Conservation (phyloP, 2,113 vertebrate species). For the Emydocephalus ijimae region DNA sequence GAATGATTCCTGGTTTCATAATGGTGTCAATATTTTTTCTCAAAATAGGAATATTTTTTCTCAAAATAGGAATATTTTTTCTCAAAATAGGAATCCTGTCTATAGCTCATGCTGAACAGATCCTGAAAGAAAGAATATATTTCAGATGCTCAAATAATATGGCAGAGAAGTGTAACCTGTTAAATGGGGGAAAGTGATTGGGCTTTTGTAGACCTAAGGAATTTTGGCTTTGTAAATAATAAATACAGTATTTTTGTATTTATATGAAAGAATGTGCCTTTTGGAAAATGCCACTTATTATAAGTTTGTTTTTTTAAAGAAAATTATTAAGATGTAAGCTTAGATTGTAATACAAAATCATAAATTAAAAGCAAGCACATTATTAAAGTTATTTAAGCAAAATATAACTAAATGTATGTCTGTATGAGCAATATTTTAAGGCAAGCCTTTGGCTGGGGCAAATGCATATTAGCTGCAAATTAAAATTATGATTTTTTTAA, state of each 20-base stretch:
- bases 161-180: background rate
- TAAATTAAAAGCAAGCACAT: background rate
- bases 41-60: background rate
- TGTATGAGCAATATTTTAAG: background rate
- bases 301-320: background rate
- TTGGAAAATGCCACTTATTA: background rate
- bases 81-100: background rate
- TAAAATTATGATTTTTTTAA: background rate
- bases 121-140: background rate
- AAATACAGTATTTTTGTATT: background rate
- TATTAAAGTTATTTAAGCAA: background rate
- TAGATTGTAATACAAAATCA: background rate
- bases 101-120: background rate
- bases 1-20: background rate
- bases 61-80: background rate
- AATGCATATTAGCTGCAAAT: background rate
- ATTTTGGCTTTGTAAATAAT: background rate
- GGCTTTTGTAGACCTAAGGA: background rate
- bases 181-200: background rate
- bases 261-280: background rate
- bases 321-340: background rate
- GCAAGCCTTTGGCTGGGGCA: background rate
- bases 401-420: background rate
- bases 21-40: background rate
- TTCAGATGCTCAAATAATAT: background rate